These are phyloP conservation scores for Luperina testacea DNA, from an alignment of 2,888 invertebrate genomes.

Conservation along the genomic window DNA sequence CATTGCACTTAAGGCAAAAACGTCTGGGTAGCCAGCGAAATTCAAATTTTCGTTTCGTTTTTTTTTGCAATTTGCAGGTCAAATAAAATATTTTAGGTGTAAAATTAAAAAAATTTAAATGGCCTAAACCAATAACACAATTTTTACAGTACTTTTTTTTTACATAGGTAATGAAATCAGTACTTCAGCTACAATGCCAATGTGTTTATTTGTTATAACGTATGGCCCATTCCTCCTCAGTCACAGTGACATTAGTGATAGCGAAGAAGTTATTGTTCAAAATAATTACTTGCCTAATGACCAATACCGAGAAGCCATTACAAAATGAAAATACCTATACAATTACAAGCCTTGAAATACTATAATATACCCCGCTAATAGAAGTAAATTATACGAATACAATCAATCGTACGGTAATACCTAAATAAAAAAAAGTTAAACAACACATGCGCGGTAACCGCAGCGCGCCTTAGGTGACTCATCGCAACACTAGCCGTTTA, in stretches of 20 bases:
- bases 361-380: conserved; percentile 53
- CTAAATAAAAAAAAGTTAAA: conserved; percentile 62
- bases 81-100: background rate
- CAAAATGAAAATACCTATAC: conserved; percentile 52
- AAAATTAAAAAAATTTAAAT: background rate
- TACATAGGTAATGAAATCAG: background rate
- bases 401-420: conserved; percentile 58
- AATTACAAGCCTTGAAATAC: conserved; percentile 39
- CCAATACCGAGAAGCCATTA: conserved; percentile 4
- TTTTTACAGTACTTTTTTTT: background rate
- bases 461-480: conserved; percentile 73
- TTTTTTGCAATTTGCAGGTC: background rate
- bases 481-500: conserved; percentile 70
- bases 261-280: background rate
- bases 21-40: background rate
- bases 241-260: background rate
- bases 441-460: conserved; percentile 68
- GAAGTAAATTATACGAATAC: conserved; percentile 60
- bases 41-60: background rate
- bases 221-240: background rate
- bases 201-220: background rate
- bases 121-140: background rate
- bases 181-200: background rate
- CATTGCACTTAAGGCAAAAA: background rate
- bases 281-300: background rate